A percentile compares a stretch with the other conserved stretches of the same genome.
Conservation (phyloP, 2,113 vertebrate genomes). For the Myanophis thanlyinensis region DNA sequence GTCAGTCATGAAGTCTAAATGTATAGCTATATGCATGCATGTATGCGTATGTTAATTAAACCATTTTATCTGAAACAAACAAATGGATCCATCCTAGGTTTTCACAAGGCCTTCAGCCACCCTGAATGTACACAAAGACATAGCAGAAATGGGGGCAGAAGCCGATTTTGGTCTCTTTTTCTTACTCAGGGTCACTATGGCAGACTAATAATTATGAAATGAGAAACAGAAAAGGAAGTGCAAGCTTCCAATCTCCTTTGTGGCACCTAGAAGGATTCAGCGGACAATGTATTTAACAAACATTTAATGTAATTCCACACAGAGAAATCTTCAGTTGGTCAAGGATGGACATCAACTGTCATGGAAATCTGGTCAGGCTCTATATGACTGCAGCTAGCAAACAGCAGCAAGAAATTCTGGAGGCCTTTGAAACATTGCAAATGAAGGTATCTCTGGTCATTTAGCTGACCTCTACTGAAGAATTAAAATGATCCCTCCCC, state of each 20-base stretch:
- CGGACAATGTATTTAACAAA: neutral
- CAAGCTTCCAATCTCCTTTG: neutral
- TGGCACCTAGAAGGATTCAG: neutral
- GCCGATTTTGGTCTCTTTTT: neutral
- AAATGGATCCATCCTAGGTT: neutral
- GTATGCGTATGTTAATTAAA: neutral
- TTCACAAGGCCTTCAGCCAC: neutral
- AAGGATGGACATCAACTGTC: neutral
- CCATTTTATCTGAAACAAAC: neutral
- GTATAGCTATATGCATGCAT: neutral
- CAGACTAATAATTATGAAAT: neutral
- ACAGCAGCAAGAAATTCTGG: neutral
- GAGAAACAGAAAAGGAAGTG: neutral
- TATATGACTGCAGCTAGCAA: neutral
- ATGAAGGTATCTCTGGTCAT: neutral
- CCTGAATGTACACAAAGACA: neutral
- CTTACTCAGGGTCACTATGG: neutral
- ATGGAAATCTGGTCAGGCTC: neutral
- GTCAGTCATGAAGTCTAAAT: neutral
- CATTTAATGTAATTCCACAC: neutral
- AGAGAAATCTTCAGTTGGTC: neutral
- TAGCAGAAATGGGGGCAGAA: neutral
- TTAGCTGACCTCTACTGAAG: neutral
- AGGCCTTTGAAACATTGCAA: neutral
- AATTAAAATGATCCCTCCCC: neutral